Base-by-base conservation (phyloP, 2,797 vertebrate species). In the Rallus crepitans region DNA sequence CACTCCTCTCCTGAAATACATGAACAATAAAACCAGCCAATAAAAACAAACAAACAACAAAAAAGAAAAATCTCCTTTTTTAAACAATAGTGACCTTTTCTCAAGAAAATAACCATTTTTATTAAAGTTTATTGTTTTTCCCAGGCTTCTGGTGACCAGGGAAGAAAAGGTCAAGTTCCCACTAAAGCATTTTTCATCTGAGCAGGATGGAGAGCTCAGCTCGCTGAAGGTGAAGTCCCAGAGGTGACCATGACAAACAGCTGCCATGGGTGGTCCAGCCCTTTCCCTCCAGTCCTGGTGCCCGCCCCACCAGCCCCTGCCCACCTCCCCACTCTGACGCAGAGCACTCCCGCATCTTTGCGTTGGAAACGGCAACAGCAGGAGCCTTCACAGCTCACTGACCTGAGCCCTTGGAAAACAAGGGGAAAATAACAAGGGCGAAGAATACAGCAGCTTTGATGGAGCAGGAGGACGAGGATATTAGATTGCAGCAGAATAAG, bases 71-170 rank as follows among this genome's bases (percentile, higher is more conserved):
- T 5, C 3, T 52, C 40, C 4, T 61, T 21, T 82, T 76, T 71
- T 48, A 90, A 93, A 95, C 61, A 87, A 71, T 64, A 65, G 30
- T 89, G 85, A 92, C 81, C 73, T 94, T 95, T 95, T 66, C 75
- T 79, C 8, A 3, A 87, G 73, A 88, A 94, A 95, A 96, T 65
- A 69, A 70, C 23, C 19, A 25, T 93, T 95, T 82, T 79, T 39
- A 76, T 84, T 82, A 87, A 93, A 92, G 47, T 66, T 71, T 81
- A 52, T 79, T 95, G 61, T 79, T 95, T 94, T 40, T 73, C 59
- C 30, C 39, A 79, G 66, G 40, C 37, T 93, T n/a, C 31, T 69
- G 28, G 52, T 90, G 83, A 79, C 66, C 89, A 56, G 42, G 39
- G 21, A 90, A 87, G 59, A 81, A 92, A 95, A 95, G 91, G 64